phyloP scores from a whole-genome alignment of 2,797 vertebrate species.

The Sebastolobus altivelis region DNA sequence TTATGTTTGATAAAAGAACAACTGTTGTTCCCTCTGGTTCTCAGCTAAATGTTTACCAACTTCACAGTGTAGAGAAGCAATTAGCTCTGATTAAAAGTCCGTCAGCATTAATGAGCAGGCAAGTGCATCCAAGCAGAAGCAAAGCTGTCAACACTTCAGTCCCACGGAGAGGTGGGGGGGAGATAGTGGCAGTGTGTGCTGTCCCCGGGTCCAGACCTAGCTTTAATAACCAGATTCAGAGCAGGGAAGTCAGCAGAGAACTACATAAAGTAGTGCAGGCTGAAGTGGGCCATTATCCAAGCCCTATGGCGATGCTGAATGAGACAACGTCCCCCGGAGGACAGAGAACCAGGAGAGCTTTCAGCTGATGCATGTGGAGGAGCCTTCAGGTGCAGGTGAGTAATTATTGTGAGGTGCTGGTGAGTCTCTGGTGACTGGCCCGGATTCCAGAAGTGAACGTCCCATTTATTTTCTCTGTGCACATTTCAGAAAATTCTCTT shows the following conservation, averaged over 20 bases:
- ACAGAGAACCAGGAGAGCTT: slow-evolving; percentile 7
- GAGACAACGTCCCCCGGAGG: background rate
- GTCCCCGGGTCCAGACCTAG: background rate
- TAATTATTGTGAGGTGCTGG: slow-evolving; percentile 24
- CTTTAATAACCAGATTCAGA: slow-evolving; percentile 1
- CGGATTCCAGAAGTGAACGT: background rate
- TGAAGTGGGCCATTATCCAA: slow-evolving; percentile 26
- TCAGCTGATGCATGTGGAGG: slow-evolving; percentile 15
- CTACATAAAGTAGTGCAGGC: background rate
- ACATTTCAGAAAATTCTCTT: slow-evolving; percentile 8
- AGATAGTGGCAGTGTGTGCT: background rate
- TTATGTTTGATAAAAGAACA: slow-evolving; percentile 38
- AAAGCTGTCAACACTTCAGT: slow-evolving; percentile 18
- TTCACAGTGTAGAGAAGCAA: slow-evolving; percentile 30
- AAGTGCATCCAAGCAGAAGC: slow-evolving; percentile 10
- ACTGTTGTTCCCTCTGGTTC: slow-evolving; percentile 20
- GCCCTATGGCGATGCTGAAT: background rate
- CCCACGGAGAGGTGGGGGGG: background rate
- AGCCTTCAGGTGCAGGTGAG: slow-evolving; percentile 31
- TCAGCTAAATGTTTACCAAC: slow-evolving; percentile 40
- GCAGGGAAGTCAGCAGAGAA: background rate
- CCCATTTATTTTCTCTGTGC: slow-evolving; percentile 14
- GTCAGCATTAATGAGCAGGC: slow-evolving; percentile 38
- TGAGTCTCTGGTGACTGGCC: slow-evolving; percentile 9
- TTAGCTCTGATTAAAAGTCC: slow-evolving; percentile 55